A percentile compares a stretch with the other conserved stretches of the same genome.
Evolutionary conservation across 1,140 invertebrate genomes (phyloP).

Genomic region (Drosophila serrata): DNA sequence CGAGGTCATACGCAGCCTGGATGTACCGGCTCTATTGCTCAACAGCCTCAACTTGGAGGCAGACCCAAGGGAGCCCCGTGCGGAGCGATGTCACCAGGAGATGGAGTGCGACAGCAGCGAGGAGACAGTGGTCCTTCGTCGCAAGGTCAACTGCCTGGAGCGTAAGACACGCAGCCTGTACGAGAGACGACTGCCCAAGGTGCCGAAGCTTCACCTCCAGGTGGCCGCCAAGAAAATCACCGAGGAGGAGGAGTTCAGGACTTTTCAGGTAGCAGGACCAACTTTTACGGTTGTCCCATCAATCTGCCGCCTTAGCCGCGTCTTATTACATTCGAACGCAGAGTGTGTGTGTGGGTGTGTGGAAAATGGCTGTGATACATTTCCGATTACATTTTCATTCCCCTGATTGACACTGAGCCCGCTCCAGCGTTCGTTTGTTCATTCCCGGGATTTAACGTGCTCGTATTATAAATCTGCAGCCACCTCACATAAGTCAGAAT

Average conservation of each 20-base stretch:
- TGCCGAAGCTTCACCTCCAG: slow-evolving; percentile 71
- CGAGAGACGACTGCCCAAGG: slow-evolving; percentile 70
- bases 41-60: slow-evolving; percentile 66
- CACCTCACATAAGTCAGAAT: slow-evolving; percentile 46
- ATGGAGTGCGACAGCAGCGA: slow-evolving; percentile 31
- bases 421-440: slow-evolving; percentile 1
- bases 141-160: slow-evolving; percentile 56
- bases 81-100: not conserved
- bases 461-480: slow-evolving; percentile 77
- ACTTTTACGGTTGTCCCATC: slow-evolving; percentile 30
- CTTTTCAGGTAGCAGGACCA: slow-evolving; percentile 60
- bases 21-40: slow-evolving; percentile 66
- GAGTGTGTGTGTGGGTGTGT: not conserved
- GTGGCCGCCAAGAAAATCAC: slow-evolving; percentile 49
- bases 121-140: slow-evolving; percentile 59
- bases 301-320: slow-evolving; percentile 40
- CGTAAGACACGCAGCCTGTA: slow-evolving; percentile 65
- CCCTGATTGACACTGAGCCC: slow-evolving; percentile 49
- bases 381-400: slow-evolving; percentile 56
- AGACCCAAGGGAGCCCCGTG: not conserved
- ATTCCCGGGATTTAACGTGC: slow-evolving; percentile 52
- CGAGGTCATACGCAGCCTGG: slow-evolving; percentile 78
- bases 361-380: slow-evolving; percentile 45
- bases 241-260: slow-evolving; percentile 59
- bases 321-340: not conserved